phyloP scores from a whole-genome alignment of 2,113 vertebrate genomes.

The Alaudala cheleensis region DNA sequence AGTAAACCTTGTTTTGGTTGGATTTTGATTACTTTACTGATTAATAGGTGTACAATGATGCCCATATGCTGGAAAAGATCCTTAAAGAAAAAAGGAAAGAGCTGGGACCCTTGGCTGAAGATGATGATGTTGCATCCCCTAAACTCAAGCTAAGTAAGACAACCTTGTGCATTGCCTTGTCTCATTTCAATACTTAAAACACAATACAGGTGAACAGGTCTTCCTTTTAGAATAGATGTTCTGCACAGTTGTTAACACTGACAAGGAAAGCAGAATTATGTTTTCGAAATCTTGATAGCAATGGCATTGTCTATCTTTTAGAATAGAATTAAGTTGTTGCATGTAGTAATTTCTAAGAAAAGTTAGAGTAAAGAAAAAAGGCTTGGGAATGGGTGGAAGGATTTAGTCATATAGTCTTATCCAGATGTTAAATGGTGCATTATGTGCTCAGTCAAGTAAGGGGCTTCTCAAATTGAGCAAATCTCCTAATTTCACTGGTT shows the following conservation, averaged over 20 bases:
- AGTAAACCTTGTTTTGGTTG: background rate
- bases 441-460: background rate
- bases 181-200: background rate
- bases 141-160: conserved; percentile 95
- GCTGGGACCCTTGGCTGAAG: conserved; percentile 89
- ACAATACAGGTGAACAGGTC: background rate
- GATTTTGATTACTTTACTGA: conserved; percentile 41
- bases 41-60: conserved; percentile 95
- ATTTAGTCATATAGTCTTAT: background rate
- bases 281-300: background rate
- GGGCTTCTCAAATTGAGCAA: background rate
- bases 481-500: background rate
- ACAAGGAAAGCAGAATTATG: background rate
- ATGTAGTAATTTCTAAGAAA: background rate
- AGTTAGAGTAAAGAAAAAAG: background rate
- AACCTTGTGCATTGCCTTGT: background rate
- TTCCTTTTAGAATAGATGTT: background rate
- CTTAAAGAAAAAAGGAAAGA: conserved; percentile 93
- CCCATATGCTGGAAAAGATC: conserved; percentile 93
- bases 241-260: background rate
- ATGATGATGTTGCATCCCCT: conserved; percentile 93
- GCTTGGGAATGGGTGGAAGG: background rate
- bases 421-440: background rate
- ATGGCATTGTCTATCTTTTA: background rate
- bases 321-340: background rate